Evolutionary conservation across 2,888 invertebrate genomes (phyloP), one percentile per base, ranked within the genome.

Genomic region (Leptinotarsa haldemani): DNA sequence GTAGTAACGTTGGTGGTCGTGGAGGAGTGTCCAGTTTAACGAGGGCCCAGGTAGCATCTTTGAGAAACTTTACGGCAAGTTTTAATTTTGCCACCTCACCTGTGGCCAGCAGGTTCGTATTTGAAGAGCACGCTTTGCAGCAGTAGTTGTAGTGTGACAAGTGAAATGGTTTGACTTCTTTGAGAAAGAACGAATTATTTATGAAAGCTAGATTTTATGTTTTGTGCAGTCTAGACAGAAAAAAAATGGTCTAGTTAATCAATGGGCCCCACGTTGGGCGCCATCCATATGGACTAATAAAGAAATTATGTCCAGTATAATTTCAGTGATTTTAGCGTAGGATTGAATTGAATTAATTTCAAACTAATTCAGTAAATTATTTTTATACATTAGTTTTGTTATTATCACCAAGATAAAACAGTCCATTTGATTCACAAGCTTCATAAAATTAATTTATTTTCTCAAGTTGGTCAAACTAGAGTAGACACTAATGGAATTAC

Each of bases 21-120:
- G 88, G 88, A 84, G 87, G 90, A 85, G 89, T 90, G 81, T 89
- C 90, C 83, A 90, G 89, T 83, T 87, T 90, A 84, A 90, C 90
- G 79, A 88, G 89, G 84, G 87, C 88, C 80, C 90, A 90, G 87
- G 90, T 90, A 80, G 87, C 89, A 80, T 88, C 89, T 77, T 85
- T 90, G 85, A 89, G 89, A 88, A 89, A 88, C 80, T 87, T 90
- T 82, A 87, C 86, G 71, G 87, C 89, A 81, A 87, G 86, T 83
- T 89, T 90, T 88, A 89, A 89, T 88, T 90, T 90, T 87, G 86
- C 88, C 86, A 87, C 86, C 82, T 87, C 88, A 81, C 85, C 88
- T 77, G 82, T 85, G 77, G 82, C 85, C 77, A 85, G 85, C 84
- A 88, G 88, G 88, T 88, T 86, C 82, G 87, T 85, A 85, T 79